These are phyloP conservation scores for Gymnobelideus leadbeateri DNA, from an alignment of 2,113 vertebrate genomes.

Conservation along the genomic window DNA sequence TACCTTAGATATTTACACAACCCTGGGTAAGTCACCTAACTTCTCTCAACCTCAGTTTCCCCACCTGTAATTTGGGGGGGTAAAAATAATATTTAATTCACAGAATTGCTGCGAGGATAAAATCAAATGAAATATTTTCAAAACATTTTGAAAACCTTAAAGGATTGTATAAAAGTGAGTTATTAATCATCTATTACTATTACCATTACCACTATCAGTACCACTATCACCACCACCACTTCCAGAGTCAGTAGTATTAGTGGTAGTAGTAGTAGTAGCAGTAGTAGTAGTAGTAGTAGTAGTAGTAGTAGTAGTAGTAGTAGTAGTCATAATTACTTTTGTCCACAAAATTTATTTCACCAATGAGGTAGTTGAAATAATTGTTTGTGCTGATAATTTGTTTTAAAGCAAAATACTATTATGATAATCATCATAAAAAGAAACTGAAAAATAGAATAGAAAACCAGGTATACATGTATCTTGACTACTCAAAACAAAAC, in stretches of 20 bases:
- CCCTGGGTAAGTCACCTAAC: background rate
- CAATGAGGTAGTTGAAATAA: background rate
- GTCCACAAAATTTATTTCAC: background rate
- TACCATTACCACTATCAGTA: background rate
- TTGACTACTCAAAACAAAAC: background rate
- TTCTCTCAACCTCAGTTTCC: background rate
- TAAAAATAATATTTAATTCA: background rate
- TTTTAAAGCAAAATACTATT: background rate
- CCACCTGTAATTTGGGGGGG: background rate
- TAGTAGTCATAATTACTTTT: background rate
- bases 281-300: too few species aligned
- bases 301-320: too few species aligned
- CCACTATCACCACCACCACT: background rate
- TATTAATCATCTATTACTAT: background rate
- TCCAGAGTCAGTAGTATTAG: too few species aligned
- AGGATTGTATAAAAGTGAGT: background rate
- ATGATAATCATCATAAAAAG: constrained; percentile 7
- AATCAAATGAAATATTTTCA: background rate
- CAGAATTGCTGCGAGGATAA: background rate
- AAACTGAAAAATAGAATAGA: background rate
- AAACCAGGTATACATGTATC: background rate
- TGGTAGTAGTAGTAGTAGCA: too few species aligned
- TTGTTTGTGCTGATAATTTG: background rate
- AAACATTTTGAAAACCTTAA: background rate
- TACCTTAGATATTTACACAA: background rate